These are phyloP conservation scores for Lota lota DNA, from an alignment of 2,113 vertebrate genomes.

Conservation along the genomic window DNA sequence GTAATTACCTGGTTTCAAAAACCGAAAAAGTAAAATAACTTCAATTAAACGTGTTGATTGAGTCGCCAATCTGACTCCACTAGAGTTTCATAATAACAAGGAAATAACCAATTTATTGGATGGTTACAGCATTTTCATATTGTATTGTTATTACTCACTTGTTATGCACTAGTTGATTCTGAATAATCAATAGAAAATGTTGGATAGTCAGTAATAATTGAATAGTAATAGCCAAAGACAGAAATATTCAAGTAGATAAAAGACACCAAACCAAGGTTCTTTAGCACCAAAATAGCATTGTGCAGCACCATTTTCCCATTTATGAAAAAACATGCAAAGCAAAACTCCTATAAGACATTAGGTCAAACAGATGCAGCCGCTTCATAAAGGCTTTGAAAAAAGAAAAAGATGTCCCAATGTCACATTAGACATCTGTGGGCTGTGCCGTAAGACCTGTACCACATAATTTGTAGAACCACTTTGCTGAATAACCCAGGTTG, in stretches of 20 bases:
- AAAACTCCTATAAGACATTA: background rate
- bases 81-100: no score
- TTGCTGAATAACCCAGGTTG: background rate
- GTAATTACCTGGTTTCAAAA: no score
- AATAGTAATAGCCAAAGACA: slow-evolving; percentile 21
- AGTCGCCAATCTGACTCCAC: no score
- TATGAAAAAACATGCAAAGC: background rate
- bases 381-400: background rate
- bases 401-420: slow-evolving; percentile 1
- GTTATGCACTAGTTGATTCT: no score
- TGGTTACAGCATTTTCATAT: no score
- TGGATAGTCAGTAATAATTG: background rate
- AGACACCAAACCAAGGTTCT: slow-evolving; percentile 34
- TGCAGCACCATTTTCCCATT: slow-evolving; percentile 41
- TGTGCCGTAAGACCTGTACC: slow-evolving; percentile 25
- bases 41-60: no score
- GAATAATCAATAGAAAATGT: background rate
- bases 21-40: no score
- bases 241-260: slow-evolving; percentile 54
- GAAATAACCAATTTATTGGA: no score
- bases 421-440: slow-evolving; percentile 2
- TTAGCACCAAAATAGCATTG: slow-evolving; percentile 52
- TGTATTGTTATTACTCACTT: no score
- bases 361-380: background rate
- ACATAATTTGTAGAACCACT: slow-evolving; percentile 17